Percentiles rank a stretch among this genome's conserved stretches.
Conservation (phyloP, 2,888 invertebrate genomes). For the Drosophila merina region DNA sequence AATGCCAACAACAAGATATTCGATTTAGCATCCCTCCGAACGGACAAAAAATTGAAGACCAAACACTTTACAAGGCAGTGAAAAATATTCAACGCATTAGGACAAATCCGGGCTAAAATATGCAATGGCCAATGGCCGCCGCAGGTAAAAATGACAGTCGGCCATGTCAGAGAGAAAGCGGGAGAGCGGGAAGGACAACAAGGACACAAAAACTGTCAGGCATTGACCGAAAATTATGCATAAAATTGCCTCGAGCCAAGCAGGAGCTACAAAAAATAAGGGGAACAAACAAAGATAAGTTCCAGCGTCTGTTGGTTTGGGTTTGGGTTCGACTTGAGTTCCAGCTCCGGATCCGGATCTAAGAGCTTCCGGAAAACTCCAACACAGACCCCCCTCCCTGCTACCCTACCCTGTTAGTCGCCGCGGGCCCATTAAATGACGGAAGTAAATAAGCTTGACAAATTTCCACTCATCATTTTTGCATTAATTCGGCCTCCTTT, state of each 20-base stretch:
- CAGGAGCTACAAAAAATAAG: slow-evolving; percentile 21
- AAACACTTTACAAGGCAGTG: slow-evolving; percentile 60
- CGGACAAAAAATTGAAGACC: slow-evolving; percentile 39
- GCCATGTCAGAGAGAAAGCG: slow-evolving; percentile 14
- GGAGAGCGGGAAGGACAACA: slow-evolving; percentile 35
- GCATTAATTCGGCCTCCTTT: slow-evolving; percentile 82
- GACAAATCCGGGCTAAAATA: slow-evolving; percentile 77
- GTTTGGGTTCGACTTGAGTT: slow-evolving; percentile 26
- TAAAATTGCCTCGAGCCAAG: slow-evolving; percentile 55
- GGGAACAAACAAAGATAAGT: slow-evolving; percentile 73
- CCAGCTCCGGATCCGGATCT: slow-evolving; percentile 24
- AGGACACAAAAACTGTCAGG: slow-evolving; percentile 21
- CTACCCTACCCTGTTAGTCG: slow-evolving; percentile 42
- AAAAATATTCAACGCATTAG: slow-evolving; percentile 77
- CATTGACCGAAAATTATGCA: slow-evolving; percentile 67
- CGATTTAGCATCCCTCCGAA: slow-evolving; percentile 56
- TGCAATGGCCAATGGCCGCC: slow-evolving; percentile 70
- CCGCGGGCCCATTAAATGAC: slow-evolving; percentile 77
- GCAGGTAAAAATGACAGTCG: slow-evolving; percentile 64
- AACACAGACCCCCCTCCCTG: slow-evolving; percentile 10
- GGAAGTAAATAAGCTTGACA: slow-evolving; percentile 82
- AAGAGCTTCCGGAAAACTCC: slow-evolving; percentile 7
- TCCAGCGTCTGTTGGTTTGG: slow-evolving; percentile 38
- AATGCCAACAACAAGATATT: slow-evolving; percentile 48
- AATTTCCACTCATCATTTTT: slow-evolving; percentile 83